Percentiles rank a stretch among this genome's conserved stretches.
phyloP scores from a whole-genome alignment of 2,888 invertebrate genomes.

The Gastrophysa polygoni region DNA sequence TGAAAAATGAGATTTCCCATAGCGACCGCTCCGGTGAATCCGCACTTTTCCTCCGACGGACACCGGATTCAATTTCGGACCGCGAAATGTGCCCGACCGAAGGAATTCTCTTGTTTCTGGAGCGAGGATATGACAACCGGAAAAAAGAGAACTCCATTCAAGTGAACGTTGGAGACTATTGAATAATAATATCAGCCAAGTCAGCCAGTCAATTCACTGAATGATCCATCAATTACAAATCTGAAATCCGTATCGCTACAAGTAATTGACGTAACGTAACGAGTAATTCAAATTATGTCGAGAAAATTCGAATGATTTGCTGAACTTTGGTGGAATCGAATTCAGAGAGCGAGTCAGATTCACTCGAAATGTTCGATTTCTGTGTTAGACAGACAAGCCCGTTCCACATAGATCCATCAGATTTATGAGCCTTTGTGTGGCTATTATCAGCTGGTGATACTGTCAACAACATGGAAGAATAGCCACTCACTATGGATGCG shows the following conservation, averaged over 20 bases:
- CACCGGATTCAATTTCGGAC: neutral
- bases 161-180: too few relatives aligned
- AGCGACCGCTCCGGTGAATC: neutral
- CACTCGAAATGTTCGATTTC: too few relatives aligned
- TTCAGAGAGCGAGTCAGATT: too few relatives aligned
- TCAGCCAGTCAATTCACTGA: too few relatives aligned
- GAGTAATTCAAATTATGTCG: too few relatives aligned
- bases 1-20: slow-evolving; percentile 2
- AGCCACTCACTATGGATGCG: neutral
- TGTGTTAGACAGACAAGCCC: neutral
- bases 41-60: neutral
- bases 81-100: neutral
- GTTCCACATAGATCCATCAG: neutral
- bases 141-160: neutral
- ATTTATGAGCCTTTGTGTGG: neutral
- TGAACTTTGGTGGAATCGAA: too few relatives aligned
- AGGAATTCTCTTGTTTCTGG: neutral
- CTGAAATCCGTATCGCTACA: too few relatives aligned
- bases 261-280: too few relatives aligned
- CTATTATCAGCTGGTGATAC: neutral
- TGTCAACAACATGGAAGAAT: neutral
- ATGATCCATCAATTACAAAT: too few relatives aligned
- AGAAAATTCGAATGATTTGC: too few relatives aligned
- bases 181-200: too few relatives aligned
- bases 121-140: neutral